phyloP scores from a whole-genome alignment of 1,140 invertebrate species.

The Trachelipus rathkii region DNA sequence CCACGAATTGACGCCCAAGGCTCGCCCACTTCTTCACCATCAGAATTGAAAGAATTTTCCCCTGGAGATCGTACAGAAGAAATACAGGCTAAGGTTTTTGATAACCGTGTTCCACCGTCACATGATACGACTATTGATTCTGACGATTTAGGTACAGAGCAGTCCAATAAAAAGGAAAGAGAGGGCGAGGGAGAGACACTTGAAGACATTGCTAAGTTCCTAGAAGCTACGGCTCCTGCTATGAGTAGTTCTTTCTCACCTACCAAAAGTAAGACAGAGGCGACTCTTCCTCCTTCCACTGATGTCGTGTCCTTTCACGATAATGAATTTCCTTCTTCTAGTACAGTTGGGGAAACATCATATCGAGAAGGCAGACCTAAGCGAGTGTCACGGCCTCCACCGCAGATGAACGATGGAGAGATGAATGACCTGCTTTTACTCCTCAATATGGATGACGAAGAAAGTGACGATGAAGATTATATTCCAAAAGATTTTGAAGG shows the following conservation, averaged over 20 bases:
- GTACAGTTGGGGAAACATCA: constrained; percentile 8
- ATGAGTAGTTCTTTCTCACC: not conserved
- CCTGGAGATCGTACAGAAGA: not conserved
- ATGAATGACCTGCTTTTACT: constrained; percentile 43
- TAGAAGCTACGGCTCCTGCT: constrained; percentile 34
- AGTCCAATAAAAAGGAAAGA: constrained; percentile 14
- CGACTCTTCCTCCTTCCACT: not conserved
- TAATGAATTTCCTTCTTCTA: not conserved
- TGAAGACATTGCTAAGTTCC: constrained; percentile 38
- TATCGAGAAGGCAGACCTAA: constrained; percentile 41
- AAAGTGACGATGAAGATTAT: constrained; percentile 46
- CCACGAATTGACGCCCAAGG: not conserved
- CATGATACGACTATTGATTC: not conserved
- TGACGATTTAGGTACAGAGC: too few species aligned
- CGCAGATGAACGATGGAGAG: constrained; percentile 34
- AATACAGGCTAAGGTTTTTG: not conserved
- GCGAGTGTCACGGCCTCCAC: constrained; percentile 33
- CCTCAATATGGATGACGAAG: constrained; percentile 45
- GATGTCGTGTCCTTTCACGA: not conserved
- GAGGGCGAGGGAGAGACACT: constrained; percentile 39
- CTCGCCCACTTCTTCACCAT: not conserved
- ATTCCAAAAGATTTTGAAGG: constrained; percentile 38
- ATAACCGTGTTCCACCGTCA: not conserved
- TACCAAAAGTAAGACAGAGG: not conserved
- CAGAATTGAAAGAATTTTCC: not conserved